Evolutionary conservation across 2,797 vertebrate species (phyloP).

Genomic region (Bovichtus variegatus): DNA sequence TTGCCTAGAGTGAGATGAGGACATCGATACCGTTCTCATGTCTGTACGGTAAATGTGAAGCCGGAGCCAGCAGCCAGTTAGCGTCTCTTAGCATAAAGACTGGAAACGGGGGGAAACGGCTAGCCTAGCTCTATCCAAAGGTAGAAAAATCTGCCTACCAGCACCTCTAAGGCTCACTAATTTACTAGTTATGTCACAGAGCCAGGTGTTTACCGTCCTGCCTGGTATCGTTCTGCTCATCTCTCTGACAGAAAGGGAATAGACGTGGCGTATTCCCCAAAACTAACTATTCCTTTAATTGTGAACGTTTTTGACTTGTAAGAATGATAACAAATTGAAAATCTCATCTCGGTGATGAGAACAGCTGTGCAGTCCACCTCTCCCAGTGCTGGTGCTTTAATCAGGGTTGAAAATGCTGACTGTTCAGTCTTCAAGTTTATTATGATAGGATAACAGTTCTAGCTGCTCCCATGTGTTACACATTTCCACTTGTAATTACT

Average conservation of each 20-base stretch:
- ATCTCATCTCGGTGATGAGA: conserved; percentile 35
- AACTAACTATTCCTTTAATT: conserved; percentile 21
- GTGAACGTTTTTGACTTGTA: not conserved
- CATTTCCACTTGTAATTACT: conserved; percentile 47
- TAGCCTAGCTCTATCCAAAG: not conserved
- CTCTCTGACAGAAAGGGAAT: conserved; percentile 2
- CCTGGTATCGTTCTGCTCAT: no score
- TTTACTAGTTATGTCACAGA: not conserved
- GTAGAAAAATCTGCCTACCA: not conserved
- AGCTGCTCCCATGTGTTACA: conserved; percentile 53
- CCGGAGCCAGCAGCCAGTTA: not conserved
- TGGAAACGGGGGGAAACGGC: not conserved
- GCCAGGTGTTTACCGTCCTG: not conserved
- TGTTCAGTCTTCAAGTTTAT: conserved; percentile 39
- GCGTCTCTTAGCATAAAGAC: not conserved
- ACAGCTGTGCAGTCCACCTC: conserved; percentile 17
- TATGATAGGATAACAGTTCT: conserved; percentile 47
- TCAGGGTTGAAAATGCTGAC: conserved; percentile 42
- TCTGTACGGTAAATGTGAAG: conserved; percentile 15
- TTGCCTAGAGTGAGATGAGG: not conserved
- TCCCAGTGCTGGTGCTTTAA: conserved; percentile 27
- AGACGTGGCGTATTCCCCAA: not conserved
- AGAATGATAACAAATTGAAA: conserved; percentile 6
- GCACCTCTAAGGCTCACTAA: not conserved
- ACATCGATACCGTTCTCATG: not conserved